Base-by-base conservation (phyloP, 2,888 invertebrate species). In the Phasia obesa region DNA sequence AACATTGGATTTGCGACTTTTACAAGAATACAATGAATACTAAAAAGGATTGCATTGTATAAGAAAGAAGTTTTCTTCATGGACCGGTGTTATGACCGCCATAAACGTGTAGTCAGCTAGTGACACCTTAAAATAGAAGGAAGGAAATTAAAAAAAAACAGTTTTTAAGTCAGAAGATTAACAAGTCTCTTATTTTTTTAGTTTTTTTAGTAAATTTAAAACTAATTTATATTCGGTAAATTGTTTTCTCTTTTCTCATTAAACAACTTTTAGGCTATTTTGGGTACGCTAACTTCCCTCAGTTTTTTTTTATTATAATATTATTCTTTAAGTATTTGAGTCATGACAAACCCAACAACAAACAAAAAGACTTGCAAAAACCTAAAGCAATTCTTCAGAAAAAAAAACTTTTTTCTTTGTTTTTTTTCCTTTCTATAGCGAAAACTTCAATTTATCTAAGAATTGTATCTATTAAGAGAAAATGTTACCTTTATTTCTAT, bases 401-500 rank as follows among this genome's bases (percentile, higher is more conserved):
- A 59, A 13, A 70, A 25, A 60, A 19, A 35, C 38, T 2, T 49
- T 65, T 65, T 31, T 62, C 13, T n/a, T 53, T 42, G 4, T 65
- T 31, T 2, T 1, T 35, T 35, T 11, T 31, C 11, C 1, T 35
- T 35, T 11, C 1, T 53, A n/a, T n/a, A n/a, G n/a, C n/a, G n/a
- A n/a, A n/a, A n/a, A n/a, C n/a, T 25, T 57, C 47, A 62, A 74
- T 60, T 79, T 79, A 83, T 83, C 83, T 67, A 55, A 44, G 67
- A 83, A 79, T 59, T 79, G 59, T 57, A 83, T 83, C 83, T 79
- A 79, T 79, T 83, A 53, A 44, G 19, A 83, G 57, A 47, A 64
- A 70, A 60, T 25, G n/a, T 69, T 60, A 38, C 21, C 9, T 27
- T 35, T n/a, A 19, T 35, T 31, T 35, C 21, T n/a, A 23, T 13